Base-by-base conservation (phyloP, 2,113 vertebrate species). In the Gobiocypris rarus region DNA sequence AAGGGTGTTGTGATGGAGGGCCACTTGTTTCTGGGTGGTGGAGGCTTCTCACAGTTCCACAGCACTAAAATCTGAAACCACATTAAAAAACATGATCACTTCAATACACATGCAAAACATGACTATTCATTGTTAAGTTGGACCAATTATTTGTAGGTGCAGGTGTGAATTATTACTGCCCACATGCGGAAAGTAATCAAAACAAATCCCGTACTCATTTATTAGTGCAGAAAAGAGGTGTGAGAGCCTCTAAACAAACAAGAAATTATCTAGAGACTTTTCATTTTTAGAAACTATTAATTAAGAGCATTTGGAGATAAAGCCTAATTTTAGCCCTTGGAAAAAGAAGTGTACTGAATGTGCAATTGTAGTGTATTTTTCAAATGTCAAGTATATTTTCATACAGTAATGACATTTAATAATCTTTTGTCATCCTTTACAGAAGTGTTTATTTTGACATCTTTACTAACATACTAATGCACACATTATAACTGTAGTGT, bases 41-140 rank as follows among this genome's bases (percentile, higher is more conserved):
- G 93, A 90, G 94, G 93, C 87, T 93, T 95, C 83, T 95, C 94
- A 78, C 92, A 94, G 90, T 94, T 95, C 94, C 95, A 95, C 85
- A 95, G 90, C 89, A 95, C 91, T 86, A 95, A 90, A 61, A 95
- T 93, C 95, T 95, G 85, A 4, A 83, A 10, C 7, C 76, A 63
- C 38, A 63, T 63, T 48, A 79, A 79, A 79, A 26, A 34, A 58
- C 2, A 61, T 26, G 10, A 61, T 8, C 22, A 59, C 54, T 17
- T 48, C 13, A 7, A 19, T 50, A 9, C 34, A 73, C 5, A 2
- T 22, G 61, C 7, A 67, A 67, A 67, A 34, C 61, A 24, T 63
- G 70, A 28, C 13, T 4, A 26, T 50, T 50, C 5, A 26, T 14
- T 69, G 31, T 48, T 45, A n/a, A 19, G 11, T 7, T 24, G 2